Evolutionary conservation across 2,113 vertebrate genomes (phyloP), one percentile per base, ranked within the genome.

Genomic region (Catharus fuscescens): DNA sequence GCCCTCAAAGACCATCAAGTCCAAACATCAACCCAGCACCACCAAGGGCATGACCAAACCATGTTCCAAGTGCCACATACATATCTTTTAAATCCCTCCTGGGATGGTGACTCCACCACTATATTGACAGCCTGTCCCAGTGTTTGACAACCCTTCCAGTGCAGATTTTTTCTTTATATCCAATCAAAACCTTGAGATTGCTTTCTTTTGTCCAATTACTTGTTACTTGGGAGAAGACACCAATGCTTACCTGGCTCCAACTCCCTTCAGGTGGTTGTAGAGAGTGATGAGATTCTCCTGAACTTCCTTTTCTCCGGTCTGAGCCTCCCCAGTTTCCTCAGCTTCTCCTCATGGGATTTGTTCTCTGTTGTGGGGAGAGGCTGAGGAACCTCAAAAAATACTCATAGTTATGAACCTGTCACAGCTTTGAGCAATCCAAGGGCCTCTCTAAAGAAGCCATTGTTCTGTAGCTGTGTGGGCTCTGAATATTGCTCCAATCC

Each of bases 161-260:
- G 13, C n/a, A 71, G 13, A 18, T 4, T 14, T 69, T 78, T 62
- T 25, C n/a, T 45, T 54, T 14, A 8, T 34, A 54, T n/a, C 19
- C 5, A 9, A 29, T 25, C 24, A 17, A 70, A 62, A 70, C 40
- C 6, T 18, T 20, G n/a, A 71, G 24, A 6, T 29, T 47, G 19
- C 10, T 71, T 62, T 19, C 15, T n/a, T 60, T 45, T 60, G 4
- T 23, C 9, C 0, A 0, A 4, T 53, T 36, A 8, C 6, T 14
- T 47, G n/a, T 64, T 28, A 23, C 24, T 2, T 48, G 40, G 24
- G 24, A 40, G 29, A 40, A 29, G 18, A 54, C 7, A 38, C 10
- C n/a, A 28, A 34, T 4, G 3, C 18, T 10, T 12, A 38, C 5
- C 12, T 79, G 40, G 7, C 23, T 38, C 28, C 9, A n/a, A 1